phyloP scores from a whole-genome alignment of 2,888 invertebrate species.

The Parapristionchus giblindavisi region DNA sequence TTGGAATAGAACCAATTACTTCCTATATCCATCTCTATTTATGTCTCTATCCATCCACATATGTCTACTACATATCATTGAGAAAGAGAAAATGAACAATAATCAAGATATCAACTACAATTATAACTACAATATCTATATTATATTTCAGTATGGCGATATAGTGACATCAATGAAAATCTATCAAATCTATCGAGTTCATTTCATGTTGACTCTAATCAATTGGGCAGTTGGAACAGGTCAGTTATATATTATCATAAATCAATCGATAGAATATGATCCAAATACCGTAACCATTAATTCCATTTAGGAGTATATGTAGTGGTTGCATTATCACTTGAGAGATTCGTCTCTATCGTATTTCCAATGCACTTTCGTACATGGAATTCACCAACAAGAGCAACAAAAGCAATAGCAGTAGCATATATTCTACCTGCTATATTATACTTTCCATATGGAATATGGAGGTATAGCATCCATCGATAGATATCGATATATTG shows the following conservation, averaged over 20 bases:
- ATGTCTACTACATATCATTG: no score
- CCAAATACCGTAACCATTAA: neutral
- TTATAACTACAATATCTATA: no score
- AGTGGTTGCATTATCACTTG: conserved; percentile 67
- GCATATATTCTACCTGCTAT: conserved; percentile 64
- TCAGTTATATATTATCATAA: neutral
- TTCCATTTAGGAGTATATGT: conserved; percentile 59
- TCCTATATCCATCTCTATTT: no score
- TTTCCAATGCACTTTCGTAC: conserved; percentile 69
- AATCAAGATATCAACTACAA: no score
- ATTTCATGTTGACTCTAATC: conserved; percentile 68
- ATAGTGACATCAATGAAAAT: conserved; percentile 53
- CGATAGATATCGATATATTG: neutral
- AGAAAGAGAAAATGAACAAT: no score
- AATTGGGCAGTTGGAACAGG: conserved; percentile 68
- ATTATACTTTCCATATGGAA: conserved; percentile 68
- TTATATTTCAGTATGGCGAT: neutral
- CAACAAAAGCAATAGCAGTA: conserved; percentile 59
- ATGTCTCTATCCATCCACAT: no score
- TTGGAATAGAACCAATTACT: no score
- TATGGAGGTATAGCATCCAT: conserved; percentile 55
- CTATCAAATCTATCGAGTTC: conserved; percentile 61
- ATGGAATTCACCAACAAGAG: conserved; percentile 67
- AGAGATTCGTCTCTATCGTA: conserved; percentile 67
- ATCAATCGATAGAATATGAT: neutral